Conservation (phyloP, 2,797 vertebrate genomes). For the Parotocinclus haroldoi region DNA sequence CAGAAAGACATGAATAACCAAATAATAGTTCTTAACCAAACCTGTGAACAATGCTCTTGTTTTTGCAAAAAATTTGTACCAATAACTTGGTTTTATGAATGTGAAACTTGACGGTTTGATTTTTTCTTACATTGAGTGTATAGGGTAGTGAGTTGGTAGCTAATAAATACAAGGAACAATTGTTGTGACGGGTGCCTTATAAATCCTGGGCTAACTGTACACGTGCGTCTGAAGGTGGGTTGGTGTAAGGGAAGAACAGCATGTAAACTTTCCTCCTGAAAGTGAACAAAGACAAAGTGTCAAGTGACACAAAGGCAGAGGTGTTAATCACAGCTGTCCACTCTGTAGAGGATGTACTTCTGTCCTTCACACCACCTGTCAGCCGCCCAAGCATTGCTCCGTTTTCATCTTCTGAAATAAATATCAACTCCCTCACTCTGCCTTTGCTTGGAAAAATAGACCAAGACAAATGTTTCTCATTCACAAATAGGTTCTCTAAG, state of each 20-base stretch:
- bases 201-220: background rate
- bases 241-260: background rate
- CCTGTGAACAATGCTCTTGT: too few relatives aligned
- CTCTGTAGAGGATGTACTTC: slow-evolving; percentile 16
- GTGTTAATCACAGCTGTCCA: slow-evolving; percentile 27
- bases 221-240: background rate
- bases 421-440: slow-evolving; percentile 1
- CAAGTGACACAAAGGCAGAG: background rate
- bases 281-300: background rate
- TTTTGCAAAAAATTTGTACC: too few relatives aligned
- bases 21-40: too few relatives aligned
- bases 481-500: slow-evolving; percentile 24
- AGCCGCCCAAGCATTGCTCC: background rate
- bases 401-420: slow-evolving; percentile 9
- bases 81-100: too few relatives aligned
- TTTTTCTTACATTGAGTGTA: too few relatives aligned
- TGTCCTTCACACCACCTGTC: slow-evolving; percentile 37
- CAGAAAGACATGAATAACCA: too few relatives aligned
- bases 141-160: too few relatives aligned
- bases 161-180: too few relatives aligned
- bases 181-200: too few relatives aligned
- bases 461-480: slow-evolving; percentile 17
- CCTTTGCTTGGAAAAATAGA: slow-evolving; percentile 10
- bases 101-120: too few relatives aligned
- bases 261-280: slow-evolving; percentile 8